phyloP scores from a whole-genome alignment of 2,797 vertebrate species.

The Gila robusta region DNA sequence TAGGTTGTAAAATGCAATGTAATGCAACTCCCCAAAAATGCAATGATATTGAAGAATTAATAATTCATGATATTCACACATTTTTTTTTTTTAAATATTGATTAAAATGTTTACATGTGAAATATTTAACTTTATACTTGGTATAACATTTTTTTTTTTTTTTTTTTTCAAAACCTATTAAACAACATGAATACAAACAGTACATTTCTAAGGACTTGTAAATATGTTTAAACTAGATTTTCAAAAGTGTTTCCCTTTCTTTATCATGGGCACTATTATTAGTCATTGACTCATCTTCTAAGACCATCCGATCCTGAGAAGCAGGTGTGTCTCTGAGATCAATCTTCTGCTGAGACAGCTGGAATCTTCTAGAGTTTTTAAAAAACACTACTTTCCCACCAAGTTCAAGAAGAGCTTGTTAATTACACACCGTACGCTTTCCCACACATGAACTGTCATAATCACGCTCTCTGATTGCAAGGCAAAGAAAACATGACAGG shows the following conservation, averaged over 20 bases:
- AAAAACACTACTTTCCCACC: conserved; percentile 47
- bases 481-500: conserved; percentile 35
- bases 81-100: background rate
- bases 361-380: conserved; percentile 44
- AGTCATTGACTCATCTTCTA: conserved; percentile 26
- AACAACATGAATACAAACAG: background rate
- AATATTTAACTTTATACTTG: background rate
- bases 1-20: background rate
- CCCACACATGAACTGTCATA: conserved; percentile 36
- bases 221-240: background rate
- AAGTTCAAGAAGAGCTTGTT: conserved; percentile 43
- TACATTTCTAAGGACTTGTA: background rate
- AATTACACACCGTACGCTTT: conserved; percentile 46
- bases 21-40: background rate
- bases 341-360: conserved; percentile 44
- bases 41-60: background rate
- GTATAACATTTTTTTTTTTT: too few species aligned
- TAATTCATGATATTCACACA: background rate
- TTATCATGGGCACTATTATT: background rate
- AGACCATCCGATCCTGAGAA: conserved; percentile 20
- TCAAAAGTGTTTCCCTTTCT: background rate
- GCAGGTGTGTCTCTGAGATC: conserved; percentile 58
- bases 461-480: conserved; percentile 51
- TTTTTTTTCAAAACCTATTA: background rate
- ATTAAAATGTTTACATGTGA: background rate